Conservation (phyloP, 2,888 invertebrate species). For the Spialia ferax region DNA sequence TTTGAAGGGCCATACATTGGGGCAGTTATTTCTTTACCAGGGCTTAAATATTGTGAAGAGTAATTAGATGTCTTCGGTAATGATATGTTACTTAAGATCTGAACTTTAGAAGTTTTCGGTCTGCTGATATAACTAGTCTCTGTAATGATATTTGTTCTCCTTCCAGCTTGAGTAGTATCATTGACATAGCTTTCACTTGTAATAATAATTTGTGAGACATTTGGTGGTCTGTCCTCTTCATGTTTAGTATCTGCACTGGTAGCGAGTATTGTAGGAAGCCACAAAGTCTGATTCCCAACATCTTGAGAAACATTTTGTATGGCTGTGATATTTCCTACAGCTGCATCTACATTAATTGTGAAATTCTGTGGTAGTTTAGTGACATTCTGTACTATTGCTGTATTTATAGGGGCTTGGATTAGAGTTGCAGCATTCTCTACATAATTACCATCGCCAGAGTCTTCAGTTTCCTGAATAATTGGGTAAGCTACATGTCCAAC, state of each 20-base stretch:
- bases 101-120: slow-evolving; percentile 79
- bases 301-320: slow-evolving; percentile 82
- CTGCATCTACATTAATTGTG: slow-evolving; percentile 80
- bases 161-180: slow-evolving; percentile 65
- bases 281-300: slow-evolving; percentile 76
- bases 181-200: slow-evolving; percentile 79
- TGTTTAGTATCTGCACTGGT: slow-evolving; percentile 72
- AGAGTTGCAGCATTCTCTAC: slow-evolving; percentile 74
- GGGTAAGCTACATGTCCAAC: slow-evolving; percentile 76
- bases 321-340: slow-evolving; percentile 78
- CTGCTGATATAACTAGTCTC: slow-evolving; percentile 74
- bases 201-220: slow-evolving; percentile 80
- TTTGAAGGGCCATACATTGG: slow-evolving; percentile 76
- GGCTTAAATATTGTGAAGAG: slow-evolving; percentile 71
- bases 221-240: slow-evolving; percentile 72
- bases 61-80: slow-evolving; percentile 76
- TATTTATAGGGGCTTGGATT: slow-evolving; percentile 75
- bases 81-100: slow-evolving; percentile 82
- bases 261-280: slow-evolving; percentile 80
- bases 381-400: slow-evolving; percentile 81
- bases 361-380: slow-evolving; percentile 80
- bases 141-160: slow-evolving; percentile 74
- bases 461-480: slow-evolving; percentile 74
- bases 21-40: slow-evolving; percentile 70
- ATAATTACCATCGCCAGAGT: slow-evolving; percentile 74